phyloP scores from a whole-genome alignment of 1,140 invertebrate genomes.

The Sitophilus oryzae region DNA sequence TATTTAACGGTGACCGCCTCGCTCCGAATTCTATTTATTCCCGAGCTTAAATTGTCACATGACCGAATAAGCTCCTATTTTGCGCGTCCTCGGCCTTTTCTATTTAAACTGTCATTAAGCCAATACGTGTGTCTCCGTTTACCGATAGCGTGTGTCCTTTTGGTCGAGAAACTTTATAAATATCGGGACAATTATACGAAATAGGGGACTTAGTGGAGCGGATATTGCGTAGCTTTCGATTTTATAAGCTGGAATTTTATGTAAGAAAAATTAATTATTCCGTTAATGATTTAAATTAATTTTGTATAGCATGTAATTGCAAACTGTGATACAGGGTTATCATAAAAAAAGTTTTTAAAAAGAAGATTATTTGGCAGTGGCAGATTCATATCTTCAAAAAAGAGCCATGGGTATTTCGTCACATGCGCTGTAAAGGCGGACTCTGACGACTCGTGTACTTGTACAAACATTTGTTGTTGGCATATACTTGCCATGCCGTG shows the following conservation, averaged over 20 bases:
- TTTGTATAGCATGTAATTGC: no score
- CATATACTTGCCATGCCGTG: no score
- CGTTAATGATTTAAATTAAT: no score
- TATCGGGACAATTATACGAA: background rate
- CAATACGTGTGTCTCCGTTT: constrained; percentile 9
- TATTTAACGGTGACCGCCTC: background rate
- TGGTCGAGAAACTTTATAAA: constrained; percentile 12
- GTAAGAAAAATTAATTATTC: background rate
- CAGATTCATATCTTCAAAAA: no score
- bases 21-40: constrained; percentile 6
- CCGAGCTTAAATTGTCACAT: constrained; percentile 14
- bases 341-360: no score
- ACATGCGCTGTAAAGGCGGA: no score
- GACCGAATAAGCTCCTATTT: constrained; percentile 14
- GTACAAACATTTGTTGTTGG: no score
- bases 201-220: background rate
- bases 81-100: constrained; percentile 3
- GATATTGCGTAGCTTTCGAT: background rate
- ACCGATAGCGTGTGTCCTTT: background rate
- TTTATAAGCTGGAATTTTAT: background rate
- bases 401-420: no score
- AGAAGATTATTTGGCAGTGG: no score
- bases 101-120: constrained; percentile 20
- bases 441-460: no score
- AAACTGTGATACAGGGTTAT: no score